phyloP scores from a whole-genome alignment of 92 coral and sea anemone genomes.

The Heteractis magnifica region DNA sequence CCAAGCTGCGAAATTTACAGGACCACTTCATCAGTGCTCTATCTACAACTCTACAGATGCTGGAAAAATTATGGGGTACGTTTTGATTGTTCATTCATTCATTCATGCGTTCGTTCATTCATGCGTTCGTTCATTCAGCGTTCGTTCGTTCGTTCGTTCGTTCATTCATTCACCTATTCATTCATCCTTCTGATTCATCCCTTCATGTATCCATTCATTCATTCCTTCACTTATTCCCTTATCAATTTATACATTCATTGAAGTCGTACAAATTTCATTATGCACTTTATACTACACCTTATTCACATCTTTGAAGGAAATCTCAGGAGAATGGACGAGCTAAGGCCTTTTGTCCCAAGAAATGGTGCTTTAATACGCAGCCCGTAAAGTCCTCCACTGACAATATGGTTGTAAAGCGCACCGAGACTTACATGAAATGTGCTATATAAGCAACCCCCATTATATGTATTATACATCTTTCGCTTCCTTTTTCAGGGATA shows the following conservation, averaged over 20 bases:
- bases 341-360: background rate
- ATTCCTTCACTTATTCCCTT: background rate
- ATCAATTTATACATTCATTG: background rate
- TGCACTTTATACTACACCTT: background rate
- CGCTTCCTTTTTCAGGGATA: constrained; percentile 47
- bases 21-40: constrained; percentile 87
- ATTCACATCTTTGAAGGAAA: background rate
- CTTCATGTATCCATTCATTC: background rate
- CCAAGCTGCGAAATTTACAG: constrained; percentile 58
- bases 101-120: too few relatives aligned
- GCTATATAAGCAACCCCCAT: background rate
- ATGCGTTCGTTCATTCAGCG: background rate
- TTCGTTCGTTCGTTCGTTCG: background rate
- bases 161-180: background rate
- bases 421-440: background rate
- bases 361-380: too few relatives aligned
- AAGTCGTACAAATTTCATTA: background rate
- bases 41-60: constrained; percentile 79
- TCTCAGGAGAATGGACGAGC: background rate
- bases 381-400: too few relatives aligned
- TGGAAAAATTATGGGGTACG: constrained; percentile 80
- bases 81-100: background rate
- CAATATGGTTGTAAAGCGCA: background rate
- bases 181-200: background rate
- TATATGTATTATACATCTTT: background rate